Percentiles rank a stretch among this genome's conserved stretches.
Evolutionary conservation across 2,797 vertebrate genomes (phyloP).

Genomic region (Hoplostethus atlanticus): DNA sequence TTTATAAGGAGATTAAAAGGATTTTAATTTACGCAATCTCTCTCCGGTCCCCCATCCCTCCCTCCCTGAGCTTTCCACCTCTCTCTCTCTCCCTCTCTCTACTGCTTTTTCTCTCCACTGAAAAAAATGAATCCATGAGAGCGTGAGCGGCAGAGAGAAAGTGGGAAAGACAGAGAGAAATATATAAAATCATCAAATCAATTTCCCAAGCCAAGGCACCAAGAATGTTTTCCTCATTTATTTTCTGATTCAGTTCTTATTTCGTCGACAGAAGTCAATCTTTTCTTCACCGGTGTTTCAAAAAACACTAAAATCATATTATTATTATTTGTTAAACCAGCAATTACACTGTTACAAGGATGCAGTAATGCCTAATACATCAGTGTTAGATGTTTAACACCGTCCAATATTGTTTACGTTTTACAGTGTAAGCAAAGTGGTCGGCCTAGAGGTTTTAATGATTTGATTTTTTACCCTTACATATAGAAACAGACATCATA

Average conservation of each 20-base stretch:
- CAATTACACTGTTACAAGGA: neutral
- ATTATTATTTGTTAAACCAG: neutral
- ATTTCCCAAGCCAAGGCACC: neutral
- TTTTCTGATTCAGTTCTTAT: conserved; percentile 3
- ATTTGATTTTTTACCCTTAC: too few relatives aligned
- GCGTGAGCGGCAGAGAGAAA: neutral
- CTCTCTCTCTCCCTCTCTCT: conserved; percentile 41
- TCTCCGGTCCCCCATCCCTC: conserved; percentile 78
- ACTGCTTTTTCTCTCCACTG: conserved; percentile 32
- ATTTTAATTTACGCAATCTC: conserved; percentile 89
- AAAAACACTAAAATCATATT: neutral
- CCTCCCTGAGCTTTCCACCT: conserved; percentile 74
- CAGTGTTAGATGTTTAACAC: neutral
- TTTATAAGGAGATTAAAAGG: conserved; percentile 91
- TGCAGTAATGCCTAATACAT: neutral
- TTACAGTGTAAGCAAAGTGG: neutral
- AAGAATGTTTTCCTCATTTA: conserved; percentile 5
- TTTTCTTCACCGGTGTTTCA: conserved; percentile 7
- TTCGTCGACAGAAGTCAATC: neutral
- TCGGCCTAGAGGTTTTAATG: conserved; percentile 10
- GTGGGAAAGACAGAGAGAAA: conserved; percentile 22
- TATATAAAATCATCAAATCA: too few relatives aligned
- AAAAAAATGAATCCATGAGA: conserved; percentile 28
- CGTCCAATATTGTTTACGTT: neutral
- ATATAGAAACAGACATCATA: neutral